Conservation (phyloP, 2,113 vertebrate genomes). For the Butorides virescens region DNA sequence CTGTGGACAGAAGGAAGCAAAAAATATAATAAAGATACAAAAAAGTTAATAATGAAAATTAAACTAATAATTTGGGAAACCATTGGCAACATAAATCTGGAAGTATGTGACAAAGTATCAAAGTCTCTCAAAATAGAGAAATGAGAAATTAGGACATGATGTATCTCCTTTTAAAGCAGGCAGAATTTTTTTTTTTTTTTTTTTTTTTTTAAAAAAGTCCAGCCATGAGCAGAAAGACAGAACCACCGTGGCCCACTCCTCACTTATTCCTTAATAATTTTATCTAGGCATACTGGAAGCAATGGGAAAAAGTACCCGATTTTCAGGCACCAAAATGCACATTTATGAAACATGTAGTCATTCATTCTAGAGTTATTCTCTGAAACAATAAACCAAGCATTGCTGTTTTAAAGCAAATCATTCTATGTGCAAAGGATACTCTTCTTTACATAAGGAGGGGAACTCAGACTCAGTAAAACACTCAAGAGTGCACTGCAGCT, state of each 20-base stretch:
- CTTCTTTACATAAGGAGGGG: neutral
- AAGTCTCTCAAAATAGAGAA: neutral
- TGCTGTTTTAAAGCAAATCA: neutral
- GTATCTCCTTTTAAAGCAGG: neutral
- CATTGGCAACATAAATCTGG: neutral
- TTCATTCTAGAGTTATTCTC: neutral
- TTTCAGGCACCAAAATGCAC: neutral
- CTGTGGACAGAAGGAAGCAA: neutral
- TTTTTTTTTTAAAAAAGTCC: neutral
- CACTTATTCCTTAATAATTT: neutral
- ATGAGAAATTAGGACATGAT: neutral
- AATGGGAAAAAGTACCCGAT: neutral
- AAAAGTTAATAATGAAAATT: neutral
- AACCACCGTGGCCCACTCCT: neutral
- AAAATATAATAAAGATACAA: neutral
- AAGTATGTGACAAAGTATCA: neutral
- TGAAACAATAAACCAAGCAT: neutral
- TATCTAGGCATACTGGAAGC: neutral
- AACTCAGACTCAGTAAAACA: neutral
- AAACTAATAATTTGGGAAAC: neutral
- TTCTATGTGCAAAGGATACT: neutral
- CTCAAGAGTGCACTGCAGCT: neutral
- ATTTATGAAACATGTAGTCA: neutral
- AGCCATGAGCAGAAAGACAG: neutral
- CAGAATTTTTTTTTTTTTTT: neutral